Evolutionary conservation across 2,113 vertebrate genomes (phyloP), one percentile per base, ranked within the genome.

Genomic region (Lontra canadensis): DNA sequence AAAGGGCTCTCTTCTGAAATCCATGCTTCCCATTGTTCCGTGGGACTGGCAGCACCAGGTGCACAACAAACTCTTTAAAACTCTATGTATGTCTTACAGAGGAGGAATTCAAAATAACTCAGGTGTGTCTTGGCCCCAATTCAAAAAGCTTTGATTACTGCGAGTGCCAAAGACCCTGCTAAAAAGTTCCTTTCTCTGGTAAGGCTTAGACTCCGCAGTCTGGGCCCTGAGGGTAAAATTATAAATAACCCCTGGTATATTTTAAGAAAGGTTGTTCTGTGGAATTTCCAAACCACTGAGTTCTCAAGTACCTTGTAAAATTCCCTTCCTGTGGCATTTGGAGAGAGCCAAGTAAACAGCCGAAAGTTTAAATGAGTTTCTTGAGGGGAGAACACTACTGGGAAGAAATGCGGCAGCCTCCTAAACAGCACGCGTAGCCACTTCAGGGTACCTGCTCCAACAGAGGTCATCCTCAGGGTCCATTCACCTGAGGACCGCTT

Each of bases 281-380:
- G 80, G 69, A 65, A 94, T 97, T 97, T 97, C 79, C 88, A 94
- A 94, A 85, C 74, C 78, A 82, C 69, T 93, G 89, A 83, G 91
- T 95, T 93, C 61, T 84, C 83, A 55, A 90, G n/a, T 42, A 69
- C 67, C 39, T 83, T 95, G n/a, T 83, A 81, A 94, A 92, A 87
- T 52, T 65, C 79, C 69, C 80, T 94, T 94, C 42, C 86, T 80
- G 55, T 65, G 67, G 91, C 73, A 76, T 87, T 74, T 87, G 67
- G 42, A 57, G n/a, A 44, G 18, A 93, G 57, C 47, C 57, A 73
- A 42, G 84, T 55, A 92, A 97, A 63, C 52, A 63, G 57, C 71
- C 29, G 39, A 61, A 73, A 76, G 26, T n/a, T 89, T 15, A 36
- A 52, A 83, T 69, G 42, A 26, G 34, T 73, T 71, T 67, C 65